A percentile compares a stretch with the other conserved stretches of the same genome.
Conservation (phyloP, 2,113 vertebrate species). For the Sylvilagus bachmani region DNA sequence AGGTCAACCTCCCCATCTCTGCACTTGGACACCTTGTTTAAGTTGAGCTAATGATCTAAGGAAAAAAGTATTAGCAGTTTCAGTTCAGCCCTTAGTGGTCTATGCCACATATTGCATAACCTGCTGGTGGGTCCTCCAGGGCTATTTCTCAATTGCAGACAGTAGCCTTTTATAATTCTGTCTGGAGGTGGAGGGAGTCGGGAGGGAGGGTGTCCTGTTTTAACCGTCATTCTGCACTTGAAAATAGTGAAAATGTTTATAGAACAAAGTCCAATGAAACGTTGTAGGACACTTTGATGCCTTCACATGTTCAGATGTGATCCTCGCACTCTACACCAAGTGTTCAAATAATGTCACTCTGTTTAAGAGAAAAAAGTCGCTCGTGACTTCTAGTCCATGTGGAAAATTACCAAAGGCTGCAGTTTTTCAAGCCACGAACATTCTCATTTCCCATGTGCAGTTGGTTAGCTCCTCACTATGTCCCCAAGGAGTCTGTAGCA, state of each 20-base stretch:
- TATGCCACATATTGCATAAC: conserved; percentile 53
- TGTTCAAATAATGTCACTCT: conserved; percentile 21
- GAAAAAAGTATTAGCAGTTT: conserved; percentile 66
- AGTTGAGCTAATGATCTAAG: conserved; percentile 59
- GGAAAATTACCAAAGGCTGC: conserved; percentile 79
- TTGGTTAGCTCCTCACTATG: conserved; percentile 83
- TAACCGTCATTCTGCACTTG: conserved; percentile 61
- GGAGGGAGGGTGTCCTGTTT: not conserved
- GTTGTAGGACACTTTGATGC: conserved; percentile 11
- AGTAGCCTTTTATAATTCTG: conserved; percentile 75
- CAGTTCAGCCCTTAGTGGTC: conserved; percentile 79
- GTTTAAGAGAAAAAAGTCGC: conserved; percentile 38
- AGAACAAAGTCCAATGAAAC: conserved; percentile 58
- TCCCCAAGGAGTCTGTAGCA: conserved; percentile 78
- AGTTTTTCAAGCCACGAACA: conserved; percentile 83
- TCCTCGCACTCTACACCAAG: not conserved
- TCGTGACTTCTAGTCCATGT: conserved; percentile 28
- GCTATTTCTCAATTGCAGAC: conserved; percentile 70
- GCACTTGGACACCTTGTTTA: conserved; percentile 58
- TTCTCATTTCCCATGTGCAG: conserved; percentile 82
- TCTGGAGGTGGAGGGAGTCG: not conserved
- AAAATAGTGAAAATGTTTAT: conserved; percentile 64
- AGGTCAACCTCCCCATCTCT: conserved; percentile 25
- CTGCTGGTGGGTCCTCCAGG: conserved; percentile 51
- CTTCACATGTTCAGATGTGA: conserved; percentile 36